Evolutionary conservation across 2,797 vertebrate genomes (phyloP).

Genomic region (Poeciliopsis infans): DNA sequence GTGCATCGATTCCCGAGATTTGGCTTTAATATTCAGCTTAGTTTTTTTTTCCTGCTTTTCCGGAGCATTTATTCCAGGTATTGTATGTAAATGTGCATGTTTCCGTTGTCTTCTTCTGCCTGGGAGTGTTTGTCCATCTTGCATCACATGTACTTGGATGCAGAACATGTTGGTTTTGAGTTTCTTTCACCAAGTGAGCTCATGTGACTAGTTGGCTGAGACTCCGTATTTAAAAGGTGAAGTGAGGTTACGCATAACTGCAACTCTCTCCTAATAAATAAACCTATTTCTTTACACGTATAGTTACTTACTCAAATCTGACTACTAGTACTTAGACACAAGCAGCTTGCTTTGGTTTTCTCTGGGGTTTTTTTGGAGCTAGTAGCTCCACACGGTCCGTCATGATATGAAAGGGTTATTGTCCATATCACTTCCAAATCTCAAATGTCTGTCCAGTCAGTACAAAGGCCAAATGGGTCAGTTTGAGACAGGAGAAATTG

Average conservation of each 20-base stretch:
- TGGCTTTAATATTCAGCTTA: neutral
- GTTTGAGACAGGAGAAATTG: constrained; percentile 29
- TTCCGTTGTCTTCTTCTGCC: constrained; percentile 27
- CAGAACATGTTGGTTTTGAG: constrained; percentile 82
- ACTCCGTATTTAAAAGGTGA: constrained; percentile 68
- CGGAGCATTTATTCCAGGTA: neutral
- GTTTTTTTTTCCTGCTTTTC: neutral
- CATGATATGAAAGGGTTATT: constrained; percentile 52
- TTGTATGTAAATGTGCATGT: constrained; percentile 1
- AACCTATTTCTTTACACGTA: neutral
- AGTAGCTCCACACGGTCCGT: constrained; percentile 21
- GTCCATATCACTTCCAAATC: constrained; percentile 47
- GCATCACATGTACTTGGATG: constrained; percentile 81
- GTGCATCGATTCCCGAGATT: constrained; percentile 18
- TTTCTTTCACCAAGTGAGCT: constrained; percentile 80
- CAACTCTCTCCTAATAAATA: constrained; percentile 13
- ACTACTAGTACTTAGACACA: neutral
- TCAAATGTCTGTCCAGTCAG: constrained; percentile 50
- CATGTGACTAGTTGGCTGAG: constrained; percentile 76
- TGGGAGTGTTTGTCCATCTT: constrained; percentile 55
- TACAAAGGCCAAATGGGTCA: constrained; percentile 64
- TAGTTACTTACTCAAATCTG: neutral
- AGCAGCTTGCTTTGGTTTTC: neutral
- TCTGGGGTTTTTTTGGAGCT: constrained; percentile 17
- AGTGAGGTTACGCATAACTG: constrained; percentile 58